Conservation (phyloP, 2,113 vertebrate genomes). For the Phylloscopus trochilus region DNA sequence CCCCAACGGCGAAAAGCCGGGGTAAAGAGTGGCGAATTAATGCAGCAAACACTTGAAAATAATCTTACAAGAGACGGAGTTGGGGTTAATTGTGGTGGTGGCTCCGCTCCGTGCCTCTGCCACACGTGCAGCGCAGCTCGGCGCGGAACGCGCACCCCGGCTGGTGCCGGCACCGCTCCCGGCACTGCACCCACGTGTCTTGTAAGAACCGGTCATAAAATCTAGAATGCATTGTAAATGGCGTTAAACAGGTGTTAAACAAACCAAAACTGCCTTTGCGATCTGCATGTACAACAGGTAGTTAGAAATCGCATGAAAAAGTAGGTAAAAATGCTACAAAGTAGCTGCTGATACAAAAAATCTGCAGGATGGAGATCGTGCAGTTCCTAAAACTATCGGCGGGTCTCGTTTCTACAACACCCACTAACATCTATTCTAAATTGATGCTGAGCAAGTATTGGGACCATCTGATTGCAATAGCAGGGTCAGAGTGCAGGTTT, state of each 20-base stretch:
- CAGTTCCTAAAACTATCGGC: background rate
- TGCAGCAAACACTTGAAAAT: background rate
- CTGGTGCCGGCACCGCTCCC: background rate
- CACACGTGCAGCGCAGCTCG: background rate
- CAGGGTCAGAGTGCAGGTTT: background rate
- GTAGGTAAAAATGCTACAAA: background rate
- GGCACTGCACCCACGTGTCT: background rate
- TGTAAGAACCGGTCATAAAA: background rate
- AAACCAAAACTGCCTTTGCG: background rate
- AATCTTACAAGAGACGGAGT: fast-evolving
- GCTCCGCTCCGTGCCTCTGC: background rate
- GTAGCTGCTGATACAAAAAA: background rate
- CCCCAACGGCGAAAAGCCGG: background rate
- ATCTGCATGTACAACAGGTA: background rate
- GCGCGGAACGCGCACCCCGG: background rate
- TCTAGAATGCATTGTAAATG: background rate
- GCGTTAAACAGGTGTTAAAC: background rate
- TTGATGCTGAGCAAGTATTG: background rate
- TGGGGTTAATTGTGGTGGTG: background rate
- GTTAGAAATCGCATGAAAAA: background rate
- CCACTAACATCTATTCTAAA: background rate
- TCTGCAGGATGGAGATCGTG: background rate
- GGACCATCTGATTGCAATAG: background rate
- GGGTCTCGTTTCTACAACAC: background rate
- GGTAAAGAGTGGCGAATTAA: background rate